phyloP scores from a whole-genome alignment of 1,140 invertebrate species.

The Acromyrmex echinatior region DNA sequence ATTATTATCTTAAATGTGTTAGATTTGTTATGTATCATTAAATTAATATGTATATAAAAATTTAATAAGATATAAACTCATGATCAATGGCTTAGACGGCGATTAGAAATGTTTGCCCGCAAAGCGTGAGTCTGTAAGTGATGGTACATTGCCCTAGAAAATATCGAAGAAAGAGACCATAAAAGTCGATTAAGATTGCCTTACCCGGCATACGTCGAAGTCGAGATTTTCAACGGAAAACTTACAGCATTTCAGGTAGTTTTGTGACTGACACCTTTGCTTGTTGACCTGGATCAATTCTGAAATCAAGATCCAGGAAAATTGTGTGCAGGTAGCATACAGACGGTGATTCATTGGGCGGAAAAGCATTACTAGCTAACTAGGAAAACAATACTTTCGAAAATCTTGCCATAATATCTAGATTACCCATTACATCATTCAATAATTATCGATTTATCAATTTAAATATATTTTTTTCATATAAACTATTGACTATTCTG shows the following conservation, averaged over 20 bases:
- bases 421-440: slow-evolving; percentile 22
- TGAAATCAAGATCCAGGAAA: slow-evolving; percentile 72
- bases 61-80: background rate
- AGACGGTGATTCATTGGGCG: slow-evolving; percentile 68
- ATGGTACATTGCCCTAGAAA: slow-evolving; percentile 34
- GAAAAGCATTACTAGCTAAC: slow-evolving; percentile 53
- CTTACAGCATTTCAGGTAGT: slow-evolving; percentile 54
- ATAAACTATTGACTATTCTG: background rate
- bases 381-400: slow-evolving; percentile 46
- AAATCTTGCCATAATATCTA: slow-evolving; percentile 29
- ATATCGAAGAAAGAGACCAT: slow-evolving; percentile 31
- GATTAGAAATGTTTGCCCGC: slow-evolving; percentile 16
- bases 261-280: slow-evolving; percentile 56
- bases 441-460: slow-evolving; percentile 2
- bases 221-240: slow-evolving; percentile 39
- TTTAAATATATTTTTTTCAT: background rate
- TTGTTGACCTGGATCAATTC: slow-evolving; percentile 63
- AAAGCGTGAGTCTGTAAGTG: background rate
- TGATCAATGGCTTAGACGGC: slow-evolving; percentile 2
- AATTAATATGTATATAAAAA: background rate
- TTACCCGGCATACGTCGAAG: slow-evolving; percentile 32
- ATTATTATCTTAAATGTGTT: too few species aligned
- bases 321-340: slow-evolving; percentile 67
- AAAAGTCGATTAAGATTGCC: slow-evolving; percentile 50
- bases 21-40: background rate